Evolutionary conservation across 1,140 invertebrate genomes (phyloP), one percentile per base, ranked within the genome.

Genomic region (Drusus annulatus): DNA sequence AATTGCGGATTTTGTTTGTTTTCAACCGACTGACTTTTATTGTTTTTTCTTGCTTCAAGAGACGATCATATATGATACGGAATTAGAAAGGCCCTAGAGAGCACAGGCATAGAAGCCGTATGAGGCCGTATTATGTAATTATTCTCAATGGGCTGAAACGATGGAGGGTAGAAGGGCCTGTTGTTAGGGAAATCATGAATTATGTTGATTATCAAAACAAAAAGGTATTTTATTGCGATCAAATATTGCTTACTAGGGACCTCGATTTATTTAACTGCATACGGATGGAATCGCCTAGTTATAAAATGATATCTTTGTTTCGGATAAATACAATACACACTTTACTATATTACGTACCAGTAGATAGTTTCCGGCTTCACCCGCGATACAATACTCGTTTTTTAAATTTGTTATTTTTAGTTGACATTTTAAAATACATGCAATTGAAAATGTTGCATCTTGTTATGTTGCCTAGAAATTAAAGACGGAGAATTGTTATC

Each of bases 21-120:
- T 81, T 81, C 80, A 78, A 78, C 76, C 60, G 73, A 78, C 58
- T 81, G 80, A 81, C 75, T 81, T 81, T 81, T 79, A 81, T 81
- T 78, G 80, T 81, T 79, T 81, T 81, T 81, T 81, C 77, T 68
- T 31, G 63, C 68, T 28, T n/a, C 76, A 63, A 45, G 58, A 25
- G 52, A 68, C 52, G 60, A 58, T 45, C 36, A 65, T 62, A 75
- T 51, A 76, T 68, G 63, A 25, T 62, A 58, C 17, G 23, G 78
- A 52, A 68, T 68, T 68, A 68, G 60, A 36, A 23, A 17, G 21
- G 65, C 73, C 31, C 56, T 16, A 50, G 63, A 25, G 23, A 69
- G 36, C 60, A 31, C 15, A 36, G 25, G 17, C 16, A 2, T 21
- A 19, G 36, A 60, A 71, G 19, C 15, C 8, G 51, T 10, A 25